A percentile compares a stretch with the other conserved stretches of the same genome.
These are phyloP conservation scores for Oscheius onirici DNA, from an alignment of 2,888 invertebrate species.

Conservation along the genomic window DNA sequence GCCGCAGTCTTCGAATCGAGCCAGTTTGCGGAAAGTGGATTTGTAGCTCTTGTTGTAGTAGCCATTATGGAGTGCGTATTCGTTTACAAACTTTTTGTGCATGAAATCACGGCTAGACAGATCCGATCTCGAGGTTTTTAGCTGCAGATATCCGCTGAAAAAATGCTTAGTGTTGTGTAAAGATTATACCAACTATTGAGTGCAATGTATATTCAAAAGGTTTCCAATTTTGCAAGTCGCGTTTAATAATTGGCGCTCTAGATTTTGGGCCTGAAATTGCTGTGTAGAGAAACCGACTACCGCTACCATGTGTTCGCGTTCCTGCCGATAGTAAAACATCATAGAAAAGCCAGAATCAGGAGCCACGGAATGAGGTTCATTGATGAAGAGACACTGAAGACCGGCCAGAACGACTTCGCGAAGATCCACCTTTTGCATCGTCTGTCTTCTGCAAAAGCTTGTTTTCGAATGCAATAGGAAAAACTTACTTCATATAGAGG, in stretches of 20 bases:
- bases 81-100: background rate
- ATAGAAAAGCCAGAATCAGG: slow-evolving; percentile 17
- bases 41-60: background rate
- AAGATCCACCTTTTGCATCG: background rate
- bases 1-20: background rate
- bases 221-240: background rate
- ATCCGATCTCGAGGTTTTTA: background rate
- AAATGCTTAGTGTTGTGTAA: too few species aligned
- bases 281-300: background rate
- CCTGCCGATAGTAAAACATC: slow-evolving; percentile 6
- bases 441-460: background rate
- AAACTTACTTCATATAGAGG: slow-evolving; percentile 17
- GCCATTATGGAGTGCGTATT: background rate
- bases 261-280: background rate
- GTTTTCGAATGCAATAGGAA: background rate
- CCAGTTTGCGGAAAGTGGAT: background rate
- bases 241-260: background rate
- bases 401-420: background rate
- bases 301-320: background rate
- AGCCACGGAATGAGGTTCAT: slow-evolving; percentile 18
- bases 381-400: slow-evolving; percentile 1
- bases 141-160: background rate
- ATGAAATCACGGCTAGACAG: background rate
- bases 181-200: background rate
- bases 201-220: background rate